Percentiles rank a stretch among this genome's conserved stretches.
These are phyloP conservation scores for Augochlora pura DNA, from an alignment of 1,140 invertebrate genomes.

Conservation along the genomic window DNA sequence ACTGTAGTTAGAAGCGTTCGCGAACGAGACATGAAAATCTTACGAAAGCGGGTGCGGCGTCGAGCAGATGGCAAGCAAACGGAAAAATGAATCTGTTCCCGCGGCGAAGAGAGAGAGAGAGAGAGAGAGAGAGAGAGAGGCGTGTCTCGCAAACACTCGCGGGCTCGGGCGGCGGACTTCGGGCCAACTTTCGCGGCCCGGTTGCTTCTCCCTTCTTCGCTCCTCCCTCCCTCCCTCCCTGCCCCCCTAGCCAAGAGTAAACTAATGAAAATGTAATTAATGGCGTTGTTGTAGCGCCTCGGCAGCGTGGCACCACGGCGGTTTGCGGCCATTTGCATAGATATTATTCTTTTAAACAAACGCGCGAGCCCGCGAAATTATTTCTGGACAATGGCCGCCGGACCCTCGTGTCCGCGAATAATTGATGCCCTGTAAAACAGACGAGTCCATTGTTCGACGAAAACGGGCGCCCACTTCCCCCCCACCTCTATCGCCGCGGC, in stretches of 20 bases:
- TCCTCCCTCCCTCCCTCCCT: too few species aligned
- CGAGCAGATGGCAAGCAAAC: constrained; percentile 33
- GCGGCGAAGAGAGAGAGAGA: too few species aligned
- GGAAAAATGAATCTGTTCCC: constrained; percentile 32
- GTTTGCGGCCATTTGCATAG: constrained; percentile 66
- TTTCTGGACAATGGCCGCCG: constrained; percentile 17
- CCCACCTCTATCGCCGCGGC: background rate
- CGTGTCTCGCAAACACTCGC: constrained; percentile 24
- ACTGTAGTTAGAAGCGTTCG: background rate
- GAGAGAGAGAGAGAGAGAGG: too few species aligned
- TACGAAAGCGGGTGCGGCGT: background rate
- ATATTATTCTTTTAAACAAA: constrained; percentile 66
- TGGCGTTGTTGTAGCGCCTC: background rate
- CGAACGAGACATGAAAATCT: background rate
- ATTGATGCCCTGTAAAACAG: constrained; percentile 24
- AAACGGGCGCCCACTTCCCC: background rate
- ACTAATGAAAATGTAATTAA: constrained; percentile 60
- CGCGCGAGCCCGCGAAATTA: constrained; percentile 30
- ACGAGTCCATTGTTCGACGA: background rate
- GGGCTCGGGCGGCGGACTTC: background rate
- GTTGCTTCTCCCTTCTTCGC: background rate
- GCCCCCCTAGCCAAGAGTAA: constrained; percentile 28
- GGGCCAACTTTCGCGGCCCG: background rate
- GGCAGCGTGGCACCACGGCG: constrained; percentile 3
- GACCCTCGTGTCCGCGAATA: constrained; percentile 3